Percentiles rank a stretch among this genome's conserved stretches.
Evolutionary conservation across 2,888 invertebrate genomes (phyloP).

Genomic region (Dorcus parallelipipedus): DNA sequence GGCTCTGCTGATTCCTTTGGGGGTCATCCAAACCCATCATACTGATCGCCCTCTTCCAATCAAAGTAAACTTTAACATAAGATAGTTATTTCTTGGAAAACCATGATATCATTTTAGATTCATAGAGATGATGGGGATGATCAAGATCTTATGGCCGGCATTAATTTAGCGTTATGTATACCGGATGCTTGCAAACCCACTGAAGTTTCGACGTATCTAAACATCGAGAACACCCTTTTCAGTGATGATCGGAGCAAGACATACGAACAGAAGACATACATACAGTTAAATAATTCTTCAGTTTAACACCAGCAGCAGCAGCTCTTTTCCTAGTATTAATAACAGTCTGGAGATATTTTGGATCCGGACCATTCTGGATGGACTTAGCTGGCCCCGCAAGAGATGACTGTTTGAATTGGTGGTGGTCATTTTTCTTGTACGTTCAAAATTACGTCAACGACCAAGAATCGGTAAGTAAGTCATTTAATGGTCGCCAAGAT

Average conservation of each 20-base stretch:
- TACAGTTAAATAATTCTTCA: constrained; percentile 8
- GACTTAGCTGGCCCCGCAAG: constrained; percentile 29
- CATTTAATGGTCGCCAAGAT: no score
- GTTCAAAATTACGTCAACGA: constrained; percentile 45
- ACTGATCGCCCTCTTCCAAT: no score
- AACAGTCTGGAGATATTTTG: constrained; percentile 27
- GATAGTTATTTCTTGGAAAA: no score
- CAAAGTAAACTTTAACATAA: no score
- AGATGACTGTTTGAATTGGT: constrained; percentile 38
- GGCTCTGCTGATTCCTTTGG: no score
- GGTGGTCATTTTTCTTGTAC: constrained; percentile 48
- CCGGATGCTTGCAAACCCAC: constrained; percentile 14
- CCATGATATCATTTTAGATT: no score
- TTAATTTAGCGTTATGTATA: constrained; percentile 10
- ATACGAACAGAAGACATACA: no score
- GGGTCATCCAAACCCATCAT: no score
- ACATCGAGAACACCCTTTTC: neutral
- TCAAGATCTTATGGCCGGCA: neutral
- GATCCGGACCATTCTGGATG: constrained; percentile 51
- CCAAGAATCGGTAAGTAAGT: constrained; percentile 10
- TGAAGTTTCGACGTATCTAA: constrained; percentile 6
- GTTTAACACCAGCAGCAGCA: constrained; percentile 32
- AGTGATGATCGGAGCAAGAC: neutral
- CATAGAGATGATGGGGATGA: no score
- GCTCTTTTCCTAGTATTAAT: constrained; percentile 38